Conservation (phyloP, 2,888 invertebrate species). For the Cephus pygmeus region DNA sequence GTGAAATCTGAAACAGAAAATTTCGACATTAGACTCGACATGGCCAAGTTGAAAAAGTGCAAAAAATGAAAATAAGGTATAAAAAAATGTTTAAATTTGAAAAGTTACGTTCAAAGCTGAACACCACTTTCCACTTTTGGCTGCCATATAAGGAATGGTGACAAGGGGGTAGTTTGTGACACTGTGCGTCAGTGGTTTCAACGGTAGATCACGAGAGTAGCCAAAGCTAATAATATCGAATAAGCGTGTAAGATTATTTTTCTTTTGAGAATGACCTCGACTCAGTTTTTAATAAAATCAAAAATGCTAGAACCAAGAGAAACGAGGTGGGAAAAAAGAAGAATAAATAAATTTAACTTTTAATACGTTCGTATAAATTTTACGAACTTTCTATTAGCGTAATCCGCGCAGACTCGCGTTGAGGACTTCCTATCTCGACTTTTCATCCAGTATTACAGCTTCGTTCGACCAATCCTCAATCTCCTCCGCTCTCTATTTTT, state of each 20-base stretch:
- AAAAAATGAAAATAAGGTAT: not conserved
- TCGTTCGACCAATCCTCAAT: constrained; percentile 14
- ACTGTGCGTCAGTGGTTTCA: not conserved
- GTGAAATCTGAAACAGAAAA: not conserved
- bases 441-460: constrained; percentile 34
- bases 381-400: constrained; percentile 35
- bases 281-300: not conserved
- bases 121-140: not conserved
- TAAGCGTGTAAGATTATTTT: not conserved
- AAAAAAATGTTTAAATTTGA: not conserved
- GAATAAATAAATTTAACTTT: constrained; percentile 35
- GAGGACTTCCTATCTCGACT: constrained; percentile 24
- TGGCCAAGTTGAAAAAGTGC: not conserved
- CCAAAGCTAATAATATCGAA: not conserved
- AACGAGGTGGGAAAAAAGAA: not conserved
- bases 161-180: not conserved
- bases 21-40: not conserved
- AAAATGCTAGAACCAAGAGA: not conserved
- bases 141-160: not conserved
- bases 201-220: too few species aligned
- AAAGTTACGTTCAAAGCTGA: not conserved
- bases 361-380: constrained; percentile 29
- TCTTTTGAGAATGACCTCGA: not conserved
- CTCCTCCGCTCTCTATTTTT: not conserved
- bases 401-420: constrained; percentile 32